Evolutionary conservation across 2,113 vertebrate species (phyloP).

Genomic region (Hemiprocne comata): DNA sequence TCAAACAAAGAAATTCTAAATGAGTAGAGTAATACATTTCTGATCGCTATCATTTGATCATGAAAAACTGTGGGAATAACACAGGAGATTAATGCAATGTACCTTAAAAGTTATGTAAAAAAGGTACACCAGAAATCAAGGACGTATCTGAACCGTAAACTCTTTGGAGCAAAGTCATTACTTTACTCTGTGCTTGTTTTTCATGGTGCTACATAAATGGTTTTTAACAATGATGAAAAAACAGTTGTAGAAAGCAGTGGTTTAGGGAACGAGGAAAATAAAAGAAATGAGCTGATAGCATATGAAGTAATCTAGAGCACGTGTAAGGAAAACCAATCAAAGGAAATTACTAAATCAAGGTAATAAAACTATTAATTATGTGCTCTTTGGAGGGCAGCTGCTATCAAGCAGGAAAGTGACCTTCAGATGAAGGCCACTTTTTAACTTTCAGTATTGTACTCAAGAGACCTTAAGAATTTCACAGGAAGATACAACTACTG

Average conservation of each 20-base stretch:
- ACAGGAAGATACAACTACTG: background rate
- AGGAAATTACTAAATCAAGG: background rate
- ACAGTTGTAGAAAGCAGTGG: background rate
- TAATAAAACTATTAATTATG: slow-evolving; percentile 21
- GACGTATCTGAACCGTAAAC: background rate
- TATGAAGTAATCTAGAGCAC: background rate
- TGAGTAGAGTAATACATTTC: background rate
- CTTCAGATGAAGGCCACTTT: background rate
- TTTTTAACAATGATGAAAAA: slow-evolving; percentile 36
- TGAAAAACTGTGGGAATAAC: background rate
- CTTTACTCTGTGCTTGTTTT: background rate
- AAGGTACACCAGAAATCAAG: background rate
- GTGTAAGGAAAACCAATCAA: background rate
- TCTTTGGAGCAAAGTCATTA: background rate
- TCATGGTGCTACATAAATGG: slow-evolving; percentile 1
- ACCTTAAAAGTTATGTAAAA: background rate
- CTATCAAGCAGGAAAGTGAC: background rate
- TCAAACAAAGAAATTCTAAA: background rate
- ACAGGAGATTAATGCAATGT: background rate
- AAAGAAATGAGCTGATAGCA: background rate
- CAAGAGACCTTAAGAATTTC: background rate
- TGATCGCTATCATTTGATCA: background rate
- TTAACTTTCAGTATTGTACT: background rate
- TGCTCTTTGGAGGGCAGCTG: slow-evolving; percentile 5
- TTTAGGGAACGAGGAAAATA: background rate